Base-by-base conservation (phyloP, 2,113 vertebrate genomes). In the Oncorhynchus nerka region DNA sequence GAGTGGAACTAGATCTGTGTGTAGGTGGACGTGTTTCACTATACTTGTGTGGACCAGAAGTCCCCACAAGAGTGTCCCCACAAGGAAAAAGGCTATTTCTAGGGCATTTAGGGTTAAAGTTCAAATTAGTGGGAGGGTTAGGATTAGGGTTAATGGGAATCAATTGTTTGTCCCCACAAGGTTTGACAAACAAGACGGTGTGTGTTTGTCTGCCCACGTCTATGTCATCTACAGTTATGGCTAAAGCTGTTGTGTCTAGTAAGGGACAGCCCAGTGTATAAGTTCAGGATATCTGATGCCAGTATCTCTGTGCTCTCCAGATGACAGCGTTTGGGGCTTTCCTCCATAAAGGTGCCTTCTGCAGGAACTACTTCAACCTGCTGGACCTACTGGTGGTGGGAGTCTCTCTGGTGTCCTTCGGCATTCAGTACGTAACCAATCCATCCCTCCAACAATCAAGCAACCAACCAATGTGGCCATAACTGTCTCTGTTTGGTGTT, bases 261-360 rank as follows among this genome's bases (percentile, higher is more conserved):
- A 15, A 13, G 39, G 19, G 22, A 28, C 28, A 49, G 48, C n/a
- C 59, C 59, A 24, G n/a, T 22, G n/a, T 24, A 5, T 4, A 16
- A 9, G n/a, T 3, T 16, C 59, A 62, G 19, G 6, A 62, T 22
- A 8, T 24, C 59, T 62, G 59, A 32, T 5, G 26, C 28, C 7
- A 28, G 68, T 13, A n/a, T 77, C 39, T 20, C 26, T 80, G 0
- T 76, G 67, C 24, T 82, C 71, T 86, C 73, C 89, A 99, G 97
- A 98, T 99, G 96, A 97, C 96, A 3, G 96, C 97, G 19, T 99
- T 97, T 74, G 97, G 97, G 84, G 97, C 97, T 0, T 99, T 99
- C 83, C 93, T 99, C 75, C 97, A 99, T 92, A 98, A 99, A 92
- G 97, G 97, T 20, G 97, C 97, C 13, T 99, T 99, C 93, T 99